Percentiles rank a stretch among this genome's conserved stretches.
Evolutionary conservation across 2,888 invertebrate species (phyloP).

Genomic region (Catocala fraxini): DNA sequence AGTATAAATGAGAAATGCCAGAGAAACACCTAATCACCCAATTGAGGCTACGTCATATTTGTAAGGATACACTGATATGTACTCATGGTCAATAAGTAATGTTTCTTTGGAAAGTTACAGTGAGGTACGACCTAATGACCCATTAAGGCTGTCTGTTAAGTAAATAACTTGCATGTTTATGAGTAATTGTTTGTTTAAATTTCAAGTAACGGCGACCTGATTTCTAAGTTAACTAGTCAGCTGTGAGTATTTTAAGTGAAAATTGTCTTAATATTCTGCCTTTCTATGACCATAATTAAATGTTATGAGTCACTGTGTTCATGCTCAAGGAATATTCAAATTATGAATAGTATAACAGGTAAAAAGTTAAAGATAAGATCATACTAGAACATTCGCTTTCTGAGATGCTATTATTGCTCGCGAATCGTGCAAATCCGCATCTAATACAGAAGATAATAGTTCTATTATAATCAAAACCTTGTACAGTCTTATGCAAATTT

Average conservation of each 20-base stretch:
- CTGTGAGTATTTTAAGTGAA: constrained; percentile 19
- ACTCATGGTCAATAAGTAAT: background rate
- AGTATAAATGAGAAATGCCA: too few relatives aligned
- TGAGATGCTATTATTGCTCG: too few relatives aligned
- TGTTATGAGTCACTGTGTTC: background rate
- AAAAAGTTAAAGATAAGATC: background rate
- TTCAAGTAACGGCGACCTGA: constrained; percentile 18
- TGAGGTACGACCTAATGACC: constrained; percentile 60
- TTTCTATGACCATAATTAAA: background rate
- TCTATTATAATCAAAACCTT: constrained; percentile 19
- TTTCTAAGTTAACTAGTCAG: constrained; percentile 18
- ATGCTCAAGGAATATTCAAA: background rate
- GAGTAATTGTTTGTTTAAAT: constrained; percentile 39
- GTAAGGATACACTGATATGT: background rate
- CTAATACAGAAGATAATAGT: constrained; percentile 9
- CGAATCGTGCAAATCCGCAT: constrained; percentile 9
- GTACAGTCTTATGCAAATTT: constrained; percentile 19
- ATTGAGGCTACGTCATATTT: background rate
- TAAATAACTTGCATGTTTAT: constrained; percentile 35
- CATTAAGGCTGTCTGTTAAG: constrained; percentile 35
- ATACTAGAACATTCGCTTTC: background rate
- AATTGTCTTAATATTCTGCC: constrained; percentile 20
- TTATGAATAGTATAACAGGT: background rate
- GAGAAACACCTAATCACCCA: too few relatives aligned
- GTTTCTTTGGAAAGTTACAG: constrained; percentile 58